Conservation (phyloP, 1,140 invertebrate species). For the Rhizoglyphus robini region DNA sequence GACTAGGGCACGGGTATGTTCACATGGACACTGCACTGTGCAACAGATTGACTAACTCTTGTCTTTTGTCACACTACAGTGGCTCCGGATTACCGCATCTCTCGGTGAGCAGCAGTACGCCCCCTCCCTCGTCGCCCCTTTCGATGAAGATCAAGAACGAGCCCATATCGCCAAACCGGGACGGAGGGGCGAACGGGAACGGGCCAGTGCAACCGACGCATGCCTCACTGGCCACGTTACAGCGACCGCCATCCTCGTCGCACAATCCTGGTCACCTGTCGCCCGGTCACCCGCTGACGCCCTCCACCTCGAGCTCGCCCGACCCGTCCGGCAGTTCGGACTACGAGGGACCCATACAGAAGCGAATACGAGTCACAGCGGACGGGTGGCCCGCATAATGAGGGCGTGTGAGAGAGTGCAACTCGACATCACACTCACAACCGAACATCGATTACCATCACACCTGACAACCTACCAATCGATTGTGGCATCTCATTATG, state of each 20-base stretch:
- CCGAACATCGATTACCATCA: too few relatives aligned
- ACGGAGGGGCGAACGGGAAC: conserved; percentile 32
- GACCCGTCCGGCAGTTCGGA: conserved; percentile 45
- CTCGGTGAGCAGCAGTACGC: conserved; percentile 63
- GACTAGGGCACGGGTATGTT: not conserved
- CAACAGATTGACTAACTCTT: too few relatives aligned
- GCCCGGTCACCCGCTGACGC: conserved; percentile 40
- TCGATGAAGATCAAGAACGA: conserved; percentile 86
- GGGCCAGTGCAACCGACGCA: conserved; percentile 33
- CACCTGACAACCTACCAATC: too few relatives aligned
- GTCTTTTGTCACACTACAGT: too few relatives aligned
- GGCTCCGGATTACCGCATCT: conserved; percentile 36
- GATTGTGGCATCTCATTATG: too few relatives aligned
- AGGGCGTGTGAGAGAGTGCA: too few relatives aligned
- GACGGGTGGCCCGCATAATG: conserved; percentile 22
- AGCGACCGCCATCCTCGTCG: conserved; percentile 25
- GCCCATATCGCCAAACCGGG: conserved; percentile 74
- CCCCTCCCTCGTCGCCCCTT: conserved; percentile 53
- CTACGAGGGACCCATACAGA: conserved; percentile 64
- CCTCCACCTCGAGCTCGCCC: conserved; percentile 27
- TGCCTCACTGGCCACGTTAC: conserved; percentile 33
- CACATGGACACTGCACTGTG: too few relatives aligned
- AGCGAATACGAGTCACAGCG: conserved; percentile 34
- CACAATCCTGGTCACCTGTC: conserved; percentile 34
- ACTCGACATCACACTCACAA: too few relatives aligned